Conservation (phyloP, 2,888 invertebrate species). For the Lycocerus yunnanus region DNA sequence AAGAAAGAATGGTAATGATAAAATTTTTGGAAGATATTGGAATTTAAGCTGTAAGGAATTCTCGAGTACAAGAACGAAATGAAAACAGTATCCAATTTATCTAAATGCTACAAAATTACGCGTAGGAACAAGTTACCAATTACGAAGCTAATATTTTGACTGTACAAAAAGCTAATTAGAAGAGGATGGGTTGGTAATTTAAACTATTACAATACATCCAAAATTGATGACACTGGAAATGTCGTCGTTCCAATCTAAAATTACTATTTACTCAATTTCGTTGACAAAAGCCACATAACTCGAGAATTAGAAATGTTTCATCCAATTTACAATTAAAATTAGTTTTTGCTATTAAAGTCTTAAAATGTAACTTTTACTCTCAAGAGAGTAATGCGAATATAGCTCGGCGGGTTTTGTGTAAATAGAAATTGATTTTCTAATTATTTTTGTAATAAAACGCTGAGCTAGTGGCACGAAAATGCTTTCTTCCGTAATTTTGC, state of each 20-base stretch:
- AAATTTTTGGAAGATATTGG: background rate
- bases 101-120: background rate
- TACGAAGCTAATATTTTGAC: background rate
- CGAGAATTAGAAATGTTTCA: background rate
- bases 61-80: background rate
- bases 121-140: background rate
- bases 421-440: background rate
- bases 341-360: background rate
- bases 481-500: slow-evolving; percentile 23
- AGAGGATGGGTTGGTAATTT: background rate
- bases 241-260: background rate
- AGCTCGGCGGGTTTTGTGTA: background rate
- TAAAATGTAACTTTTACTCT: background rate
- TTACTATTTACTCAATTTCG: background rate
- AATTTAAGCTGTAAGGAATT: background rate
- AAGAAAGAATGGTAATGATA: background rate
- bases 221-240: background rate
- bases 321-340: background rate
- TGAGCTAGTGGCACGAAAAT: slow-evolving; percentile 14
- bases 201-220: background rate
- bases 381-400: background rate
- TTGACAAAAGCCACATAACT: background rate
- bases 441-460: background rate
- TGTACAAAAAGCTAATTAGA: background rate
- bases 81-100: background rate